These are phyloP conservation scores for Hippocampus comes DNA, from an alignment of 2,113 vertebrate genomes.

Conservation along the genomic window DNA sequence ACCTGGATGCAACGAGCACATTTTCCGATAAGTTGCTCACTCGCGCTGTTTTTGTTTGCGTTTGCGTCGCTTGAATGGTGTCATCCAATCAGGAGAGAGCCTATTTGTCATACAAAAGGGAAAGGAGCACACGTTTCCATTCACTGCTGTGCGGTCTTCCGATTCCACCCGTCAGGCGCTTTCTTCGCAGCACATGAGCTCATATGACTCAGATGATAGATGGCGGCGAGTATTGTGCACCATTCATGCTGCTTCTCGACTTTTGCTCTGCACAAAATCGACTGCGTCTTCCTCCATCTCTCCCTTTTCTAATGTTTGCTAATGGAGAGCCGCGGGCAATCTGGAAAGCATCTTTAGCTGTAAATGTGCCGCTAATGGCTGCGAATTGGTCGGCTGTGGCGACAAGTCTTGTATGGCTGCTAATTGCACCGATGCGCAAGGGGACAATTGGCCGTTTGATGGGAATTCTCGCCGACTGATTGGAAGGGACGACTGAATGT, in stretches of 20 bases:
- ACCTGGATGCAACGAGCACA: not conserved
- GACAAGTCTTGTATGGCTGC: conserved; percentile 59
- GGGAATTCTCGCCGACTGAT: conserved; percentile 36
- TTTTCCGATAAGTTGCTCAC: not conserved
- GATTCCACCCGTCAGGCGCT: not conserved
- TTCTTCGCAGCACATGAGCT: not conserved
- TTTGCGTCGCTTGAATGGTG: not conserved
- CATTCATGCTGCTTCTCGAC: conserved; percentile 13
- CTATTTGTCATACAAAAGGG: not conserved
- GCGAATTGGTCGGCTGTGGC: conserved; percentile 59
- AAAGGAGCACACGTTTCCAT: conserved; percentile 15
- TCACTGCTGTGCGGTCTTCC: not conserved
- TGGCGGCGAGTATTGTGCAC: not conserved
- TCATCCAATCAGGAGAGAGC: not conserved
- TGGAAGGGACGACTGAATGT: conserved; percentile 51
- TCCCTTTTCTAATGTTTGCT: conserved; percentile 16
- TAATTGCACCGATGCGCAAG: conserved; percentile 67
- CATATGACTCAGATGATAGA: conserved; percentile 10
- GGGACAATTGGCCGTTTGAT: conserved; percentile 65
- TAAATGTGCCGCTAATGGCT: conserved; percentile 57
- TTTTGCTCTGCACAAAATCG: conserved; percentile 9
- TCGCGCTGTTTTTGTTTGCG: not conserved
- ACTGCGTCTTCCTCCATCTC: conserved; percentile 6
- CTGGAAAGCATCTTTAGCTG: conserved; percentile 62
- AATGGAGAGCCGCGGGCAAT: conserved; percentile 19